A percentile compares a stretch with the other conserved stretches of the same genome.
Evolutionary conservation across 2,113 vertebrate species (phyloP).

Genomic region (Tympanuchus pallidicinctus): DNA sequence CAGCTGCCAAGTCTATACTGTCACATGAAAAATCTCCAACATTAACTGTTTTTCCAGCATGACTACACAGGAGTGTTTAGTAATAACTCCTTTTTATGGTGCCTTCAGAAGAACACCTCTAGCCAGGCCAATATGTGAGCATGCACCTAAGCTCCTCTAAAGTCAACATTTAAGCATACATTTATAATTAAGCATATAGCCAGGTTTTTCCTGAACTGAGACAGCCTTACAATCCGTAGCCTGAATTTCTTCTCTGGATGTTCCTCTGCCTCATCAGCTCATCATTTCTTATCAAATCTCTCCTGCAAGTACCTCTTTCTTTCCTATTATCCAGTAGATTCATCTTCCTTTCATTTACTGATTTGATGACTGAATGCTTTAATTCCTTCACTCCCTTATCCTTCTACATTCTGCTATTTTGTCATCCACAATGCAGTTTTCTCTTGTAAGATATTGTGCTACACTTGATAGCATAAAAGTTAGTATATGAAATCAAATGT

Average conservation of each 20-base stretch:
- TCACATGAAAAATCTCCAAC: conserved; percentile 40
- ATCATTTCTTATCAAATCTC: not conserved
- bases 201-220: not conserved
- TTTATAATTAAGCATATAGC: conserved; percentile 1
- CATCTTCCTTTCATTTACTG: conserved; percentile 12
- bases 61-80: conserved; percentile 7
- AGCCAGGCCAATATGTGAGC: not conserved
- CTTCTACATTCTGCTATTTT: not conserved
- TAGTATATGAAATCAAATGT: not conserved
- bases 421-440: not conserved
- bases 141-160: not conserved
- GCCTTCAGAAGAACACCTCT: not conserved
- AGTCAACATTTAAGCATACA: not conserved
- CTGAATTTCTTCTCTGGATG: not conserved
- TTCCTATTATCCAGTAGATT: not conserved
- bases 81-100: not conserved
- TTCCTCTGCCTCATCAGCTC: not conserved
- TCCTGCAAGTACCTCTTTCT: not conserved
- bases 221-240: not conserved
- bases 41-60: conserved; percentile 41
- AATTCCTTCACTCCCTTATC: not conserved
- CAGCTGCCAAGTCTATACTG: not conserved
- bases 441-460: not conserved
- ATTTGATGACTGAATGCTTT: not conserved
- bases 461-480: conserved; percentile 4